Base-by-base conservation (phyloP, 2,797 vertebrate genomes). In the Ctenopoma kingsleyae region DNA sequence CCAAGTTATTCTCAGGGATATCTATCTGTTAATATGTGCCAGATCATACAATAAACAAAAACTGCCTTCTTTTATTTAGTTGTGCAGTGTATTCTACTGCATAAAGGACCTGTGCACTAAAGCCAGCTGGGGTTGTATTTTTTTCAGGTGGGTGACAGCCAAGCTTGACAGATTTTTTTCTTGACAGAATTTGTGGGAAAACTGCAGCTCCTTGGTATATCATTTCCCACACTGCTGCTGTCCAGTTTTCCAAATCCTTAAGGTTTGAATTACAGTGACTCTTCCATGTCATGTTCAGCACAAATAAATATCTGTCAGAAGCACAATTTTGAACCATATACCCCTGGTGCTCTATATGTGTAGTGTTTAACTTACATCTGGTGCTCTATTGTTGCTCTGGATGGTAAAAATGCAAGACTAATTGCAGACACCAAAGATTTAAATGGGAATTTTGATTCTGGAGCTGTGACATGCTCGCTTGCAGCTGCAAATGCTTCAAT, bases 141-240 rank as follows among this genome's bases (percentile, higher is more conserved):
- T 59, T 16, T 23, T 62, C 20, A 17, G 43, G 16, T 17, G 65
- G 61, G 66, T 25, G 10, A 46, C 19, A 58, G 77, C 73, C 60
- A 80, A 30, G 27, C 22, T 6, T 4, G 15, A 74, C 71, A 74
- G 50, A 79, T 78, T 74, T 88, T n/a, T n/a, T n/a, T n/a, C n/a
- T n/a, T n/a, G 78, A 61, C 84, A 68, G 6, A 41, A 68, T 30
- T 17, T 50, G 84, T 74, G 73, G 89, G 80, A 91, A 86, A 76
- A 76, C 70, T 17, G 55, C 76, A 77, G 53, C 47, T 80, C 50
- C 67, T 22, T 30, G 67, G 56, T 60, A 81, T 87, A 71, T 48
- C 22, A 15, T 40, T 32, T 25, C 52, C 57, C 27, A 36, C 50
- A 64, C 51, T 40, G 9, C 47, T 23, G 30, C 47, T 49, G 53